Evolutionary conservation across 2,888 invertebrate genomes (phyloP), one percentile per base, ranked within the genome.

Genomic region (Platerodrilus igneus): DNA sequence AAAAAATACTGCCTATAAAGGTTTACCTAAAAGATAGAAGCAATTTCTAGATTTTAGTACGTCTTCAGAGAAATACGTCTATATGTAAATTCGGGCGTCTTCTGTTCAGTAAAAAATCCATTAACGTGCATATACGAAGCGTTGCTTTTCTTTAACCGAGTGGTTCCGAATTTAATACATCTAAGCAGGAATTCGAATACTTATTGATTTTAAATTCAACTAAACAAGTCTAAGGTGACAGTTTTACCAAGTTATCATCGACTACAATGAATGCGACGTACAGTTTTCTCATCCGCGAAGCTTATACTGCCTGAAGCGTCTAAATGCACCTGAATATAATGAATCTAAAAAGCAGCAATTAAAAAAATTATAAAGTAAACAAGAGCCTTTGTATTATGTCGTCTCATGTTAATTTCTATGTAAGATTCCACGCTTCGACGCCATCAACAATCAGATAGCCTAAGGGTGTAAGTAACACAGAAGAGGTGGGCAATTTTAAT

Each of bases 181-280:
- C n/a, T n/a, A 58, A 58, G 58, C 59, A 62, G 63, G 64, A 64
- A 64, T 63, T 63, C 62, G 64, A 64, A 66, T 66, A 64, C 64
- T 64, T 67, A 67, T 67, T 66, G 67, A 67, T 67, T 67, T 66
- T 63, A 64, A 65, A 65, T 66, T 66, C 64, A 64, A 65, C 63
- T 66, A 66, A 64, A 62, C 62, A 58, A 62, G 63, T 62, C 62
- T 60, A 62, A 63, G 63, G 61, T 64, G 65, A 65, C 66, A 64
- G 60, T 63, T 61, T 59, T n/a, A n/a, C n/a, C n/a, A n/a, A n/a
- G n/a, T n/a, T n/a, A n/a, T n/a, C n/a, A n/a, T n/a, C n/a, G n/a
- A n/a, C n/a, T n/a, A n/a, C n/a, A n/a, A n/a, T n/a, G n/a, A n/a
- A n/a, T n/a, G n/a, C n/a, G n/a, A n/a, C n/a, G n/a, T n/a, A n/a